Conservation (phyloP, 2,113 vertebrate genomes). For the Gobius niger region DNA sequence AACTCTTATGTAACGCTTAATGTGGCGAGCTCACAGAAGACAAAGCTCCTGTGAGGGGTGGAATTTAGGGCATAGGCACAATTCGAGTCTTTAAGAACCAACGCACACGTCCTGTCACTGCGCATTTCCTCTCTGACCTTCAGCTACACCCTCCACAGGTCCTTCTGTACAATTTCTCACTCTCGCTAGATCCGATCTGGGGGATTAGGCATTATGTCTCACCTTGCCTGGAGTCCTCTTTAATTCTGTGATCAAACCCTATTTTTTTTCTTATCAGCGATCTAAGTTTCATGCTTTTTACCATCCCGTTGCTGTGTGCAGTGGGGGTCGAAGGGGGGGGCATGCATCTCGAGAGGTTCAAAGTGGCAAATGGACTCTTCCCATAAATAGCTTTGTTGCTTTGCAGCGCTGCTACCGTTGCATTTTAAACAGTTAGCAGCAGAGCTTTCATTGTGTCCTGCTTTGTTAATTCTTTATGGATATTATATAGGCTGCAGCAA, state of each 20-base stretch:
- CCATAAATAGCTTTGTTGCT: slow-evolving; percentile 70
- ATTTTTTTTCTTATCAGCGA: slow-evolving; percentile 13
- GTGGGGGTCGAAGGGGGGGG: slow-evolving; percentile 74
- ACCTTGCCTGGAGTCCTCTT: slow-evolving; percentile 9
- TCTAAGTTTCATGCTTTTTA: slow-evolving; percentile 34
- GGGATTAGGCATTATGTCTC: slow-evolving; percentile 45
- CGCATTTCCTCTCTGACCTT: slow-evolving; percentile 37
- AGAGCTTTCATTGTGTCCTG: slow-evolving; percentile 57
- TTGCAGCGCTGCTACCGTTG: slow-evolving; percentile 69
- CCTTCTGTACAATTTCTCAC: slow-evolving; percentile 14
- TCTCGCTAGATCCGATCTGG: slow-evolving; percentile 37
- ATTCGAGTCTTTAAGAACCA: slow-evolving; percentile 5
- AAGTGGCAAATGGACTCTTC: slow-evolving; percentile 79
- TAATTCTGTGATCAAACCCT: slow-evolving; percentile 14
- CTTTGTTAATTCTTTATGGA: slow-evolving; percentile 8
- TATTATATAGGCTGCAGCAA: slow-evolving; percentile 11
- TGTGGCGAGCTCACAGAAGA: slow-evolving; percentile 35
- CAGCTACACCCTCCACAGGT: slow-evolving; percentile 17
- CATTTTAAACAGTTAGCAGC: slow-evolving; percentile 70
- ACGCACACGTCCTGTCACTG: slow-evolving; percentile 1
- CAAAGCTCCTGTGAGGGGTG: slow-evolving; percentile 20
- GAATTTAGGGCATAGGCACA: slow-evolving; percentile 57
- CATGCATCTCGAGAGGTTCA: slow-evolving; percentile 79
- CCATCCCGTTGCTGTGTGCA: slow-evolving; percentile 51
- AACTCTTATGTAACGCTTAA: slow-evolving; percentile 60